phyloP scores from a whole-genome alignment of 2,113 vertebrate genomes.

The Erinaceus europaeus region DNA sequence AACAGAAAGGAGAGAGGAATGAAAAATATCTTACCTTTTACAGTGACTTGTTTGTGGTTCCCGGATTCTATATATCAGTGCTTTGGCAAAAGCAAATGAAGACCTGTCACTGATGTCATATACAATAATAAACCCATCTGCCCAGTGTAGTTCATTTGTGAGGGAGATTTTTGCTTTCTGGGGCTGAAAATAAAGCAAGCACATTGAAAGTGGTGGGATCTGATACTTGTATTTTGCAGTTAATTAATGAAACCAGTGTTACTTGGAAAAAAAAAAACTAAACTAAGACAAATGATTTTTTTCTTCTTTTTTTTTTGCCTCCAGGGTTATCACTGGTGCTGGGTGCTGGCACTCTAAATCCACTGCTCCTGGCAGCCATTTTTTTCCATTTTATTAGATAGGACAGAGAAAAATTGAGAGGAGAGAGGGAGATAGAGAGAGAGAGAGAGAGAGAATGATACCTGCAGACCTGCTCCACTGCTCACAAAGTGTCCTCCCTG shows the following conservation, averaged over 20 bases:
- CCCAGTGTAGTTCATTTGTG: constrained; percentile 87
- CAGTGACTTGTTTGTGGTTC: constrained; percentile 80
- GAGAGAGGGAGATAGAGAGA: too few species aligned
- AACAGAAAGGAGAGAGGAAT: background rate
- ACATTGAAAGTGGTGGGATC: background rate
- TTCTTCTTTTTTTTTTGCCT: too few species aligned
- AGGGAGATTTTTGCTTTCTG: constrained; percentile 83
- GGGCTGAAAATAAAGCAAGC: constrained; percentile 71
- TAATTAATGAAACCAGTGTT: background rate
- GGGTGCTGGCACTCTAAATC: too few species aligned
- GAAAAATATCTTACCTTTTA: constrained; percentile 84
- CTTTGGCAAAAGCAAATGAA: constrained; percentile 88
- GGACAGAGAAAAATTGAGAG: too few species aligned
- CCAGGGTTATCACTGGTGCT: too few species aligned
- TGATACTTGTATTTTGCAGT: background rate
- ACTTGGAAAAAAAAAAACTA: background rate
- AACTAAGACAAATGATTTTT: too few species aligned
- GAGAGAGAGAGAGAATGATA: too few species aligned
- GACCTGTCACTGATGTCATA: constrained; percentile 92
- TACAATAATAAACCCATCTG: constrained; percentile 90
- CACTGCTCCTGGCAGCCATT: too few species aligned
- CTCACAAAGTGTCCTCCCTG: too few species aligned
- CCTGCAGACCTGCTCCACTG: too few species aligned
- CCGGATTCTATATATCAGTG: constrained; percentile 86
- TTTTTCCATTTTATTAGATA: too few species aligned